A percentile compares a stretch with the other conserved stretches of the same genome.
These are phyloP conservation scores for Ormyrus labotus DNA, from an alignment of 2,888 invertebrate genomes.

Conservation along the genomic window DNA sequence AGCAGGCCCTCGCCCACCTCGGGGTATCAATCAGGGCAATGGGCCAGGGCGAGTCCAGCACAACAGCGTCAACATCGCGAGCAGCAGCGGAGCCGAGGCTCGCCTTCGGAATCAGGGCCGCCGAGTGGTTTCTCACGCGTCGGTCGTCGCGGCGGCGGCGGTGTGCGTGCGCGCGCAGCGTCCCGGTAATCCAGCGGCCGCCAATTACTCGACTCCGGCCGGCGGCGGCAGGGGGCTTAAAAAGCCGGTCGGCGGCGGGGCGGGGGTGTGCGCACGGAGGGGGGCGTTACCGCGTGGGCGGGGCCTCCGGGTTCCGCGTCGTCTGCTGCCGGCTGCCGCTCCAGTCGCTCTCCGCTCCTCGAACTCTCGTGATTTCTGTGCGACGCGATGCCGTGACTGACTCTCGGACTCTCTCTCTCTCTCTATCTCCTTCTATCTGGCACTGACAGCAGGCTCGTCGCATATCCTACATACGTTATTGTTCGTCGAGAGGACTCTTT, in stretches of 20 bases:
- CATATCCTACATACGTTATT: not conserved
- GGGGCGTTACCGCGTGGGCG: constrained; percentile 18
- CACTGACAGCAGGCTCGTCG: not conserved
- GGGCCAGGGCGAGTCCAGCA: constrained; percentile 3
- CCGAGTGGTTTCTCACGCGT: constrained; percentile 67
- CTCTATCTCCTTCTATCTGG: too few relatives aligned
- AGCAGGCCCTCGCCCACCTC: constrained; percentile 39
- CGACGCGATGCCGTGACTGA: too few relatives aligned
- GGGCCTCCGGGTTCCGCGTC: constrained; percentile 21
- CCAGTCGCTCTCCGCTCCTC: not conserved
- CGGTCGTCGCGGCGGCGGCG: not conserved
- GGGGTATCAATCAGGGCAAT: constrained; percentile 69
- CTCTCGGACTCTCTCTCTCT: too few relatives aligned
- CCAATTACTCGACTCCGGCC: constrained; percentile 24
- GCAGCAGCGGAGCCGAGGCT: constrained; percentile 1
- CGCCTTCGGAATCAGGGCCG: constrained; percentile 67
- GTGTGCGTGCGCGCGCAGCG: not conserved
- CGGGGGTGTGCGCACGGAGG: not conserved
- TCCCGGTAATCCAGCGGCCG: constrained; percentile 6
- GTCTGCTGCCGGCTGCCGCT: constrained; percentile 34
- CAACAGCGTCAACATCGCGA: not conserved
- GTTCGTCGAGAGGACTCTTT: not conserved
- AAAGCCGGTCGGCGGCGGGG: constrained; percentile 19
- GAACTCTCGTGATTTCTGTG: too few relatives aligned
- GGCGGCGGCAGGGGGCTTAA: constrained; percentile 35